Conservation (phyloP, 2,888 invertebrate species). For the Geophilus truncorum region DNA sequence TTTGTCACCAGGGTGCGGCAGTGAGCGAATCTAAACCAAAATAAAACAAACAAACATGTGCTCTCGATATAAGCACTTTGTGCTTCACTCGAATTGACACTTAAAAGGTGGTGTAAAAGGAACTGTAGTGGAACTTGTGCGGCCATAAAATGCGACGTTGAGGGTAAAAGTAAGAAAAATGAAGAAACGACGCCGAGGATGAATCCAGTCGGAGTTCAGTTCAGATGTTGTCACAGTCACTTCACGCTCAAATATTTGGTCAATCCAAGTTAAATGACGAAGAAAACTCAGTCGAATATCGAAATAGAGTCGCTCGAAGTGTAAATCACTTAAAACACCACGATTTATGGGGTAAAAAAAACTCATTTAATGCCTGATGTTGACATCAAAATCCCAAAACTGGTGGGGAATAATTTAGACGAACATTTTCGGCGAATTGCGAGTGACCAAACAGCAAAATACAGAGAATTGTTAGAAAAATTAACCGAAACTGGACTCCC, state of each 20-base stretch:
- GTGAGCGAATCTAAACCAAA: no score
- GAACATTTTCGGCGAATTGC: conserved; percentile 85
- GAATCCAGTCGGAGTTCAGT: conserved; percentile 78
- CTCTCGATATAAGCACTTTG: no score
- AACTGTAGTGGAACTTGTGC: no score
- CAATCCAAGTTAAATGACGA: conserved; percentile 29
- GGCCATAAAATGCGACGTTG: no score
- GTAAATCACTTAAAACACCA: conserved; percentile 62
- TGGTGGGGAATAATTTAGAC: conserved; percentile 70
- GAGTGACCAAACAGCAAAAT: conserved; percentile 65
- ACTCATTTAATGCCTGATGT: conserved; percentile 62
- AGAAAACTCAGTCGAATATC: conserved; percentile 36
- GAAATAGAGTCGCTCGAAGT: conserved; percentile 53
- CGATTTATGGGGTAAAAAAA: conserved; percentile 60
- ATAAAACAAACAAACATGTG: no score
- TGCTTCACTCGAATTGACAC: no score
- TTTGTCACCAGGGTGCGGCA: no score
- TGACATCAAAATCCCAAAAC: conserved; percentile 65
- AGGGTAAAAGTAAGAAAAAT: no score
- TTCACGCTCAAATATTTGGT: conserved; percentile 73
- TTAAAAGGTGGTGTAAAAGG: no score
- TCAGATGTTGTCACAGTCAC: conserved; percentile 76
- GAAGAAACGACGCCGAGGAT: no score
- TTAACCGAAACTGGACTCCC: conserved; percentile 59
- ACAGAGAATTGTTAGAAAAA: conserved; percentile 59